These are phyloP conservation scores for Copsychus sechellarum DNA, from an alignment of 2,113 vertebrate species.

Conservation along the genomic window DNA sequence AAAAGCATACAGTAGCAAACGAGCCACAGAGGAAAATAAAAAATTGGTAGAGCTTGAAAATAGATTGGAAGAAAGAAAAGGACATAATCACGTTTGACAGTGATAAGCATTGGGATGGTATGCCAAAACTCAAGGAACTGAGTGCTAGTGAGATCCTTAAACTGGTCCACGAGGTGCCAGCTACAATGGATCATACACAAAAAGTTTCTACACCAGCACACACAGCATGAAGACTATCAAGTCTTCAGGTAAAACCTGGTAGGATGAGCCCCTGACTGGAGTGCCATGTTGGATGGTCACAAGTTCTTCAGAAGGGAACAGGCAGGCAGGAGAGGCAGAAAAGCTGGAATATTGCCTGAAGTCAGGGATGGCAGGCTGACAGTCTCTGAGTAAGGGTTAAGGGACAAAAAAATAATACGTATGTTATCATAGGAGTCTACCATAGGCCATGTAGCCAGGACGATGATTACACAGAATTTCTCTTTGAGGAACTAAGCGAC, in stretches of 20 bases:
- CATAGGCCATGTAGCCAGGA: not conserved
- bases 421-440: accelerated
- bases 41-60: not conserved
- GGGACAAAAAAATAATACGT: not conserved
- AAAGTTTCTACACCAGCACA: not conserved
- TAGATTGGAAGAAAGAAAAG: not conserved
- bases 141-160: not conserved
- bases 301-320: not conserved
- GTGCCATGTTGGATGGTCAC: not conserved
- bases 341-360: not conserved
- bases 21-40: not conserved
- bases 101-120: not conserved
- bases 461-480: not conserved
- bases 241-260: not conserved
- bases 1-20: not conserved
- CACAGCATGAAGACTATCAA: not conserved
- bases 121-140: not conserved
- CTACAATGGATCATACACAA: accelerated
- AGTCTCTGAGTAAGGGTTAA: not conserved
- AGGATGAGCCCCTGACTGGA: not conserved
- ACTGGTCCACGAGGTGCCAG: too few relatives aligned
- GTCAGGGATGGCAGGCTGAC: accelerated
- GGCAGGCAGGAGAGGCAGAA: not conserved
- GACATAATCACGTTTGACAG: not conserved
- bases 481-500: not conserved